Conservation (phyloP, 2,797 vertebrate genomes). For the Cynopterus sphinx region DNA sequence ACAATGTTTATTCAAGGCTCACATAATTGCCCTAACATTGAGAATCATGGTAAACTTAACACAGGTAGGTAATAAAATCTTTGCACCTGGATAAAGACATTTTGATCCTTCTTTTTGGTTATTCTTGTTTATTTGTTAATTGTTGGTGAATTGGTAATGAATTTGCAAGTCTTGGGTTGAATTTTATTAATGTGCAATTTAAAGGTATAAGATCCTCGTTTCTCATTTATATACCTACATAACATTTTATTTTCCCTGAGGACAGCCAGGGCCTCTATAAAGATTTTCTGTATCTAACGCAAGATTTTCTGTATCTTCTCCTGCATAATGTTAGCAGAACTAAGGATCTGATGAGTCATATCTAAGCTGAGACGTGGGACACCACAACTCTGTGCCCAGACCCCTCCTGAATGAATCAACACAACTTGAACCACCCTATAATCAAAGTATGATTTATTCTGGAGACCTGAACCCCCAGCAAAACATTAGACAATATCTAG, state of each 20-base stretch:
- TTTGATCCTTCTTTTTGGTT: not conserved
- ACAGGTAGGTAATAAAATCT: not conserved
- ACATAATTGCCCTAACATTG: not conserved
- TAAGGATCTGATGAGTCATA: not conserved
- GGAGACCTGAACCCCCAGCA: constrained; percentile 49
- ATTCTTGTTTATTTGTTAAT: not conserved
- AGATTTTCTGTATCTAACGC: not conserved
- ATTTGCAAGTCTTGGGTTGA: not conserved
- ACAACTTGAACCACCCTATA: constrained; percentile 17
- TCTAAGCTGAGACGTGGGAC: not conserved
- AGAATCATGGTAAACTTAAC: not conserved
- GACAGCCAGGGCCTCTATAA: not conserved
- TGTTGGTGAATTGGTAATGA: not conserved
- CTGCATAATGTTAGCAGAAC: not conserved
- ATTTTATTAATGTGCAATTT: not conserved
- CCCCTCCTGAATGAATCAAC: constrained; percentile 24
- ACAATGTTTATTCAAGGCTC: not conserved
- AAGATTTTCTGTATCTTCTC: not conserved
- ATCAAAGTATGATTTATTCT: constrained; percentile 62
- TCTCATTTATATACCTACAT: not conserved
- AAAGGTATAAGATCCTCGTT: not conserved
- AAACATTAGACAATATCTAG: constrained; percentile 58
- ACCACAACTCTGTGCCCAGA: not conserved
- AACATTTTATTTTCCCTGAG: too few relatives aligned
- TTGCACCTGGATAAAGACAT: not conserved